These are phyloP conservation scores for Pogonocichla stellata DNA, from an alignment of 2,113 vertebrate genomes.

Conservation along the genomic window DNA sequence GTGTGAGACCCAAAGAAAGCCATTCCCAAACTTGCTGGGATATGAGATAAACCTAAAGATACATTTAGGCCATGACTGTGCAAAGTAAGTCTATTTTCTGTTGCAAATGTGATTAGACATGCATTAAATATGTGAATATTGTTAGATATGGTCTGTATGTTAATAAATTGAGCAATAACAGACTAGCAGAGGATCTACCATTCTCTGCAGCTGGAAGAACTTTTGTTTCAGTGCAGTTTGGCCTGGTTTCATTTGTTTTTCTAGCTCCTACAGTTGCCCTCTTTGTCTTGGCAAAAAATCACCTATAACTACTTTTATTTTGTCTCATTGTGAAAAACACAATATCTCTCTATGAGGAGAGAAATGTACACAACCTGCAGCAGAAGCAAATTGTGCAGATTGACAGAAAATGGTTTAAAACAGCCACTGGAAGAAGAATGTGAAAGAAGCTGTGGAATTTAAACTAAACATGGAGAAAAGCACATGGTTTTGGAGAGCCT, in stretches of 20 bases:
- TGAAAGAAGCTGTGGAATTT: background rate
- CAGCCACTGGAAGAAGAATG: background rate
- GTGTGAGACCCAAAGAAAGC: background rate
- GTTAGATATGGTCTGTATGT: background rate
- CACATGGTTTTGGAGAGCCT: background rate
- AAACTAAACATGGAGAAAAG: background rate
- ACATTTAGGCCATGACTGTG: background rate
- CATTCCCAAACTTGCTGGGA: background rate
- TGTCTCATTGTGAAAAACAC: background rate
- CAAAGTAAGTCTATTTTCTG: conserved; percentile 1
- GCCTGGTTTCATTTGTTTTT: background rate
- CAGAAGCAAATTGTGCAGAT: background rate
- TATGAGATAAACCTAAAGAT: background rate
- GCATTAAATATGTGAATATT: background rate
- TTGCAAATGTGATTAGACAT: background rate
- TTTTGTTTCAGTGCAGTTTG: background rate
- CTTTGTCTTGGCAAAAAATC: background rate
- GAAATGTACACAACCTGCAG: background rate
- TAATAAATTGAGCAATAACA: background rate
- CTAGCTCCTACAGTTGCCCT: background rate
- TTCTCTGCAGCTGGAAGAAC: background rate
- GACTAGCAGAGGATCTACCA: background rate
- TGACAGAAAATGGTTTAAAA: background rate
- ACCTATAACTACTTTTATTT: background rate
- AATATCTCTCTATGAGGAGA: background rate